Evolutionary conservation across 2,888 invertebrate genomes (phyloP).

Genomic region (Neelides folsomi): DNA sequence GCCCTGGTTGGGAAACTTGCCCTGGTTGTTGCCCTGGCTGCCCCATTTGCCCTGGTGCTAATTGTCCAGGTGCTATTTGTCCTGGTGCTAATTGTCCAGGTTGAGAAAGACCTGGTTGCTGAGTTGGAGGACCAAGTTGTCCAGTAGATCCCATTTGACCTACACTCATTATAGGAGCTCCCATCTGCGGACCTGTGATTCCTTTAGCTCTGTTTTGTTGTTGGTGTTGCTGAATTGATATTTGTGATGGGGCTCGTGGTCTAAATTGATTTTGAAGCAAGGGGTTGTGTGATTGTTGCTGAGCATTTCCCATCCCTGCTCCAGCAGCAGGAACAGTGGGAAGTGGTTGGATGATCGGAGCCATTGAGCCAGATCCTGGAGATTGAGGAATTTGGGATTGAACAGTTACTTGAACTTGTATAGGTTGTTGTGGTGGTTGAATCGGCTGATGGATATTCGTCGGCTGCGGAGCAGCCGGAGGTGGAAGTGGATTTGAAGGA

Average conservation of each 20-base stretch:
- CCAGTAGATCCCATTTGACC: too few relatives aligned
- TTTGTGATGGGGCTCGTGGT: constrained; percentile 5
- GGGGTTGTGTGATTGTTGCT: not conserved
- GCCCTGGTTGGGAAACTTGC: constrained; percentile 11
- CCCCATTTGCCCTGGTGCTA: constrained; percentile 7
- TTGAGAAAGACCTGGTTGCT: constrained; percentile 1
- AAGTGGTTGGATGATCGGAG: not conserved
- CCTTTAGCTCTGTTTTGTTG: constrained; percentile 26
- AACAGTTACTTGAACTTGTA: constrained; percentile 6
- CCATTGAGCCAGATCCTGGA: constrained; percentile 2
- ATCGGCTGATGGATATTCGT: constrained; percentile 42
- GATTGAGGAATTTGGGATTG: not conserved
- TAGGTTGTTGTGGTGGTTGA: constrained; percentile 33
- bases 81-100: constrained; percentile 32
- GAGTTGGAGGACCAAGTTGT: constrained; percentile 9
- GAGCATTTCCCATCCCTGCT: constrained; percentile 5
- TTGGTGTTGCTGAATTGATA: constrained; percentile 22
- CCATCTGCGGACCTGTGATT: too few relatives aligned
- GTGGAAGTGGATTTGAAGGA: constrained; percentile 21
- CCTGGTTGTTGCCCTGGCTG: constrained; percentile 14
- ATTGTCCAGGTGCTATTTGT: not conserved
- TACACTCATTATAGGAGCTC: too few relatives aligned
- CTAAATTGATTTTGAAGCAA: not conserved
- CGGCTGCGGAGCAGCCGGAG: constrained; percentile 37
- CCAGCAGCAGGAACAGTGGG: not conserved